Evolutionary conservation across 1,140 invertebrate species (phyloP).

Genomic region (Drosophila oshimai): DNA sequence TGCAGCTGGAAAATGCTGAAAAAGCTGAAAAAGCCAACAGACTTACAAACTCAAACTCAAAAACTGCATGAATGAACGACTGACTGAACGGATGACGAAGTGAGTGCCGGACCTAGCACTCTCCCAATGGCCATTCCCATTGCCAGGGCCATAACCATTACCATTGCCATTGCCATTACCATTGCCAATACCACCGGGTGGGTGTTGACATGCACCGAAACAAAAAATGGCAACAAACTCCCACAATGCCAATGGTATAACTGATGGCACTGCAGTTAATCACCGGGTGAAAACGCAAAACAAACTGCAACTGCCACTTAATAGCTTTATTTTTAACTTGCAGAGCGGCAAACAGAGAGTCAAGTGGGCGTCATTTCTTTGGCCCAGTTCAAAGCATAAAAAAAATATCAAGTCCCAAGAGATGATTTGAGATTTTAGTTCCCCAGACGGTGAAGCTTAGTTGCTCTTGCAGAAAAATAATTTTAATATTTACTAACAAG

Average conservation of each 20-base stretch:
- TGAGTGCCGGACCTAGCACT: slow-evolving; percentile 57
- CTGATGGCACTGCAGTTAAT: slow-evolving; percentile 27
- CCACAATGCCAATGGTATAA: slow-evolving; percentile 30
- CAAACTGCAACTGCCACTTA: slow-evolving; percentile 71
- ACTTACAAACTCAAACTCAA: slow-evolving; percentile 8
- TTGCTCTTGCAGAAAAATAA: slow-evolving; percentile 9
- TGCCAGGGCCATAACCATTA: slow-evolving; percentile 37
- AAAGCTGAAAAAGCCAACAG: slow-evolving; percentile 71
- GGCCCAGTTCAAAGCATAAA: slow-evolving; percentile 6
- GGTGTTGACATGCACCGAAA: slow-evolving; percentile 40
- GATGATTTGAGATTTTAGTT: background rate
- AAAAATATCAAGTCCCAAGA: background rate
- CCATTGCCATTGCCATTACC: slow-evolving; percentile 35
- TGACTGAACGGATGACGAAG: slow-evolving; percentile 44
- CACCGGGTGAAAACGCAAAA: slow-evolving; percentile 52
- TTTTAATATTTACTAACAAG: too few relatives aligned
- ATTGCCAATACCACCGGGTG: slow-evolving; percentile 46
- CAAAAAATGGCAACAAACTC: slow-evolving; percentile 22
- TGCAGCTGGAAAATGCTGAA: slow-evolving; percentile 71
- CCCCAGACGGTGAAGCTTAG: background rate
- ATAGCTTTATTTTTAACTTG: slow-evolving; percentile 63
- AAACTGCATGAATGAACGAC: slow-evolving; percentile 64
- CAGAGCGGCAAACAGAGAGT: background rate
- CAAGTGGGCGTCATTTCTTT: slow-evolving; percentile 45
- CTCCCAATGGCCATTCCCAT: too few relatives aligned